Percentiles rank a stretch among this genome's conserved stretches.
Conservation (phyloP, 2,113 vertebrate species). For the Bufo bufo region DNA sequence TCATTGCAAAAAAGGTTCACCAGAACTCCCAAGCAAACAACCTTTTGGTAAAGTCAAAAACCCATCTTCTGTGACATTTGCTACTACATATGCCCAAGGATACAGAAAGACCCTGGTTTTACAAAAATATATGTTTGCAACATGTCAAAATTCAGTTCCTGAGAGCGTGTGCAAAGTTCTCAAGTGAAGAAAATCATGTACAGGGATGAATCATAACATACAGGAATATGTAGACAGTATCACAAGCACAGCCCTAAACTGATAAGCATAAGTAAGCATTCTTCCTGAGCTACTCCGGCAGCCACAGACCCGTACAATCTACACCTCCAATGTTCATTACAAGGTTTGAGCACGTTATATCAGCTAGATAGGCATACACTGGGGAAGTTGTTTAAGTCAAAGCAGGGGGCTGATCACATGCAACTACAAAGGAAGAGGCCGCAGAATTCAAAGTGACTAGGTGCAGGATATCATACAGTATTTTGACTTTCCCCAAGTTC, state of each 20-base stretch:
- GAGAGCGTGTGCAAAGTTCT: no score
- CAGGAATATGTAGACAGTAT: background rate
- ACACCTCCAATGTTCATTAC: background rate
- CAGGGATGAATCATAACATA: background rate
- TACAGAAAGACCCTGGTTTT: background rate
- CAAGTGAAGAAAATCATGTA: background rate
- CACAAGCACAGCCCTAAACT: background rate
- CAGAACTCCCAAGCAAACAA: no score
- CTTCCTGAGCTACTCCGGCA: background rate
- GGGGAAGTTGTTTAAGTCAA: background rate
- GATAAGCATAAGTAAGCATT: background rate
- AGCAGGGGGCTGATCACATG: background rate
- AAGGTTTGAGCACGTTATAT: background rate
- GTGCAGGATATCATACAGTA: slow-evolving; percentile 12
- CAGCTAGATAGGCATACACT: background rate
- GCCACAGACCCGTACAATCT: background rate
- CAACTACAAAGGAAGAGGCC: slow-evolving; percentile 16
- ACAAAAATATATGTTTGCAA: background rate
- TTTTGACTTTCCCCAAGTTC: slow-evolving; percentile 16
- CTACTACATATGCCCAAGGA: background rate
- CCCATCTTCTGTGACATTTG: background rate
- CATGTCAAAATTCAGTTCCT: background rate
- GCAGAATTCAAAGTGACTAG: background rate
- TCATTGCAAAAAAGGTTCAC: no score
- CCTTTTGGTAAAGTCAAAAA: no score